Evolutionary conservation across 2,113 vertebrate species (phyloP).

Genomic region (Perccottus glenii): DNA sequence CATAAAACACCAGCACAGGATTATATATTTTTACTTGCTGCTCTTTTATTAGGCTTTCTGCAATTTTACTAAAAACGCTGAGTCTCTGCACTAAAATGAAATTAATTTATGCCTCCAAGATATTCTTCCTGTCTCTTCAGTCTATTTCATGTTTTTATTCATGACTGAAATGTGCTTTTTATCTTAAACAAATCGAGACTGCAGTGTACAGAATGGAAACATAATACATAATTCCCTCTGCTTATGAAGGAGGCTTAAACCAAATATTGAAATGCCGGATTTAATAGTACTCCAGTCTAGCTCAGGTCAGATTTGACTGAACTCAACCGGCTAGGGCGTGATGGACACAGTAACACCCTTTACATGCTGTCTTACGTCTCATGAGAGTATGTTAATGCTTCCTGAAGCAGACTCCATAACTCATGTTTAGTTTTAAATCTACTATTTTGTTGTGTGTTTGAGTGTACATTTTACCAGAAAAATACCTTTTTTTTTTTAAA

Average conservation of each 20-base stretch:
- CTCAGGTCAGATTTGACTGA: neutral
- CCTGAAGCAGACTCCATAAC: too few relatives aligned
- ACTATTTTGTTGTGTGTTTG: too few relatives aligned
- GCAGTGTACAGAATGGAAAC: neutral
- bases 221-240: too few relatives aligned
- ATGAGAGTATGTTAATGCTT: too few relatives aligned
- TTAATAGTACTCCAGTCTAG: neutral
- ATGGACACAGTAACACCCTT: too few relatives aligned
- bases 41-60: slow-evolving; percentile 35
- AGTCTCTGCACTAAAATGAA: slow-evolving; percentile 23
- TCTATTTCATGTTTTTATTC: slow-evolving; percentile 42
- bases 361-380: too few relatives aligned
- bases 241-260: too few relatives aligned
- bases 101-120: slow-evolving; percentile 8
- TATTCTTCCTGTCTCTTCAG: neutral
- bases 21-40: slow-evolving; percentile 17
- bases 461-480: too few relatives aligned
- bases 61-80: slow-evolving; percentile 30
- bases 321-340: too few relatives aligned
- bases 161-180: slow-evolving; percentile 15
- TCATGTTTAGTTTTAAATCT: too few relatives aligned
- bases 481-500: too few relatives aligned
- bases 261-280: neutral
- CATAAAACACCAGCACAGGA: slow-evolving; percentile 26
- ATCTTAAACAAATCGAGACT: slow-evolving; percentile 31